Percentiles rank a stretch among this genome's conserved stretches.
phyloP scores from a whole-genome alignment of 2,888 invertebrate genomes.

The Orthosia gracilis region DNA sequence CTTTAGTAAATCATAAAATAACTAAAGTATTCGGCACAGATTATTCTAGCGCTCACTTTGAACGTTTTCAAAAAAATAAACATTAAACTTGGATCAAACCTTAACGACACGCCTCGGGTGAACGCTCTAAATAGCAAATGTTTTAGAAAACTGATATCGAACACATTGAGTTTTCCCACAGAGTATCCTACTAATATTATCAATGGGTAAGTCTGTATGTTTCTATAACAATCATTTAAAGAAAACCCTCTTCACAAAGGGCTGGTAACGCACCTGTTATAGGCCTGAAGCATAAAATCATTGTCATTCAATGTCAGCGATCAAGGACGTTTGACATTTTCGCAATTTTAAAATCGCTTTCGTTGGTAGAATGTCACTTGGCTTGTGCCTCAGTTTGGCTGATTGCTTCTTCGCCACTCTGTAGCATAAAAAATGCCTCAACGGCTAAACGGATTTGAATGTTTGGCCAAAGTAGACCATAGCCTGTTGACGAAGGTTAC shows the following conservation, averaged over 20 bases:
- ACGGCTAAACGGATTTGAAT: too few species aligned
- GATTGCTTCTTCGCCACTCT: neutral
- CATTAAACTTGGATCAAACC: constrained; percentile 35
- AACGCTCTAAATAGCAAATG: constrained; percentile 54
- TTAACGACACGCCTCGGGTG: constrained; percentile 37
- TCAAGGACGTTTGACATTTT: too few species aligned
- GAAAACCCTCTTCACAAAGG: neutral
- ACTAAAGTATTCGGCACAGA: neutral
- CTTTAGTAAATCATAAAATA: constrained; percentile 1
- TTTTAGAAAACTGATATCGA: constrained; percentile 54
- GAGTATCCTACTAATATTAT: constrained; percentile 5
- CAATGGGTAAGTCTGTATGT: neutral
- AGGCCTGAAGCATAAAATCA: too few species aligned
- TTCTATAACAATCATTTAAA: neutral
- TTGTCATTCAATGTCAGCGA: too few species aligned
- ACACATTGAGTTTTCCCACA: constrained; percentile 36
- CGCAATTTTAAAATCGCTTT: too few species aligned
- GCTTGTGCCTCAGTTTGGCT: too few species aligned
- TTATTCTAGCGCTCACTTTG: constrained; percentile 10
- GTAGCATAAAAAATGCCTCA: neutral
- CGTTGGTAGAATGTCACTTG: too few species aligned
- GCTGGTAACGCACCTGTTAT: too few species aligned
- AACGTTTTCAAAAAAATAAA: constrained; percentile 34
- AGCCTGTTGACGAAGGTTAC: too few species aligned
- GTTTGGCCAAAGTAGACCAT: neutral